phyloP scores from a whole-genome alignment of 2,113 vertebrate genomes.

The Phyllostomus hastatus region DNA sequence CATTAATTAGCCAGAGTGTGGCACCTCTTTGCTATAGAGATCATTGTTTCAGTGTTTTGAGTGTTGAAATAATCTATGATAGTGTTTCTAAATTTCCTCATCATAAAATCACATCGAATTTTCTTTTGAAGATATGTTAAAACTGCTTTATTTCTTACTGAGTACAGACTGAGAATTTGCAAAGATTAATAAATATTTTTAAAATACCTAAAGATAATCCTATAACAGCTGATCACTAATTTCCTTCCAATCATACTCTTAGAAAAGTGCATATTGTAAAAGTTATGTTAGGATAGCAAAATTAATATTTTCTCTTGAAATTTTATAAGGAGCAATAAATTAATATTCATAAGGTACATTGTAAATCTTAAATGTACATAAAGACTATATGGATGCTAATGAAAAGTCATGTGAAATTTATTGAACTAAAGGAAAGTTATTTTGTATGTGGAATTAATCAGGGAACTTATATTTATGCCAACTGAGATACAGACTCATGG shows the following conservation, averaged over 20 bases:
- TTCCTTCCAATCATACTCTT: neutral
- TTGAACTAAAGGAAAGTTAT: neutral
- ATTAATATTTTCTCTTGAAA: constrained; percentile 11
- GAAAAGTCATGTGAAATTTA: constrained; percentile 41
- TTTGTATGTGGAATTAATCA: constrained; percentile 24
- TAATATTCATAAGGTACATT: constrained; percentile 7
- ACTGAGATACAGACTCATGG: neutral
- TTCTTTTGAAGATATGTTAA: neutral
- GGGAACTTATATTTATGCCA: neutral
- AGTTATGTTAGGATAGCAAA: neutral
- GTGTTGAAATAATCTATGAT: neutral
- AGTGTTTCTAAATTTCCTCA: neutral
- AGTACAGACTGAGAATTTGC: neutral
- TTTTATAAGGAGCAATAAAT: neutral
- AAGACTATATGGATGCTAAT: constrained; percentile 21
- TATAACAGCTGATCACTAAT: neutral
- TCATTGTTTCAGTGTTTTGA: neutral
- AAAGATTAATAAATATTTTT: neutral
- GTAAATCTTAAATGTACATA: neutral
- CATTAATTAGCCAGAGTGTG: neutral
- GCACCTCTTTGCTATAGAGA: neutral
- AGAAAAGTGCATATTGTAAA: constrained; percentile 11
- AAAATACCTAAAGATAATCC: neutral
- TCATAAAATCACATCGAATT: neutral
- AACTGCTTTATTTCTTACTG: neutral